Evolutionary conservation across 1,140 invertebrate species (phyloP).

Genomic region (Portunus trituberculatus): DNA sequence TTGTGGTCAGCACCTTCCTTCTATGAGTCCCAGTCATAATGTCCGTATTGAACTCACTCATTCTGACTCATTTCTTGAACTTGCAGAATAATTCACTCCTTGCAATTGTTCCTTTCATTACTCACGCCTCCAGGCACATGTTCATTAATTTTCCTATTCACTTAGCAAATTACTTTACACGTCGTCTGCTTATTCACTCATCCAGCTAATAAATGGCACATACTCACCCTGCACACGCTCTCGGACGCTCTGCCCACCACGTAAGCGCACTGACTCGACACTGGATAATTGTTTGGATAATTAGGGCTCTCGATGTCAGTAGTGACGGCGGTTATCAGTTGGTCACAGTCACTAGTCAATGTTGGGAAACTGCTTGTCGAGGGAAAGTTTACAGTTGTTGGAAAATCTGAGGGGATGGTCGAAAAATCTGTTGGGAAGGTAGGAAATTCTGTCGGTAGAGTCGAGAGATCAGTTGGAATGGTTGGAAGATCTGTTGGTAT

Average conservation of each 20-base stretch:
- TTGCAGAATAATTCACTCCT: no score
- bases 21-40: no score
- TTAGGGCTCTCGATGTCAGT: slow-evolving; percentile 53
- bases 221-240: slow-evolving; percentile 52
- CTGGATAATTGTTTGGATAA: slow-evolving; percentile 40
- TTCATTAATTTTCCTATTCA: no score
- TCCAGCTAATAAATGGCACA: no score
- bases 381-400: slow-evolving; percentile 24
- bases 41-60: no score
- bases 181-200: no score
- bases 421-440: neutral
- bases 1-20: no score
- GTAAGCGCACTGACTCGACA: slow-evolving; percentile 41
- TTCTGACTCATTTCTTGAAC: no score
- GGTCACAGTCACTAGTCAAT: slow-evolving; percentile 6
- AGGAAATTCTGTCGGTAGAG: neutral
- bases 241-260: neutral
- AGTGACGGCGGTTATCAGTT: neutral
- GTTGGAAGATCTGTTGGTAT: slow-evolving; percentile 41
- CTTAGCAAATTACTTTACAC: no score
- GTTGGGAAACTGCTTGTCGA: slow-evolving; percentile 37
- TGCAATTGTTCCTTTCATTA: no score
- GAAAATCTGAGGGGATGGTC: slow-evolving; percentile 39
- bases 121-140: no score
- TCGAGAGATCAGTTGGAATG: slow-evolving; percentile 2